Evolutionary conservation across 2,888 invertebrate species (phyloP).

Genomic region (Drosophila affinis): DNA sequence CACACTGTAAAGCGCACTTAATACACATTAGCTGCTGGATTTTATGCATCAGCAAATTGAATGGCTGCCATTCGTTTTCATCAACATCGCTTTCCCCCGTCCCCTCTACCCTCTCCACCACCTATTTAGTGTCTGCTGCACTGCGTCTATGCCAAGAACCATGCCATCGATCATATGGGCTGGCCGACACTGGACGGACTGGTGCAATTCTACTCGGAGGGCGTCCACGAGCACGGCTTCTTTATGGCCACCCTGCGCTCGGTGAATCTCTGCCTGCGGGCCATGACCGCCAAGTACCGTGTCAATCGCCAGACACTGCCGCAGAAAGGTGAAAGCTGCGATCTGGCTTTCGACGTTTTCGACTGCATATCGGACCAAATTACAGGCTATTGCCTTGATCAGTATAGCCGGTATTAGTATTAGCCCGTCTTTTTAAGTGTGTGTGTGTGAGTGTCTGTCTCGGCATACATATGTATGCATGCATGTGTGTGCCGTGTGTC

Average conservation of each 20-base stretch:
- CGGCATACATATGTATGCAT: background rate
- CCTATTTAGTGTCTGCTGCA: slow-evolving; percentile 89
- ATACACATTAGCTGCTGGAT: slow-evolving; percentile 78
- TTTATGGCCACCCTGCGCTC: slow-evolving; percentile 90
- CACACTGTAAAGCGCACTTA: slow-evolving; percentile 69
- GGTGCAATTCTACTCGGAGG: slow-evolving; percentile 89
- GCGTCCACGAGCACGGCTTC: slow-evolving; percentile 90
- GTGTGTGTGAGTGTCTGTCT: background rate
- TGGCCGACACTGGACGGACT: slow-evolving; percentile 90
- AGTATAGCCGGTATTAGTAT: slow-evolving; percentile 71
- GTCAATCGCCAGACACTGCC: slow-evolving; percentile 81
- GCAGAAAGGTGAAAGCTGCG: slow-evolving; percentile 89
- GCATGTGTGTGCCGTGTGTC: background rate
- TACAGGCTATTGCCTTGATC: slow-evolving; percentile 88
- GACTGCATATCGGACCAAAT: slow-evolving; percentile 92
- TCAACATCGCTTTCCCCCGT: slow-evolving; percentile 14
- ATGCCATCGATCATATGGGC: slow-evolving; percentile 90
- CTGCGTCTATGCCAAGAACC: slow-evolving; percentile 91
- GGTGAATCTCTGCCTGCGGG: slow-evolving; percentile 87
- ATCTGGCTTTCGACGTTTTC: slow-evolving; percentile 90
- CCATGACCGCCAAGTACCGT: slow-evolving; percentile 79
- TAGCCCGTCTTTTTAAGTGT: background rate
- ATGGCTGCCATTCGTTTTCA: slow-evolving; percentile 41
- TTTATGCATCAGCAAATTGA: slow-evolving; percentile 81
- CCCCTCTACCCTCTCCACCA: slow-evolving; percentile 3